Percentiles rank a stretch among this genome's conserved stretches.
Evolutionary conservation across 2,797 vertebrate genomes (phyloP).

Genomic region (Uromys caudimaculatus): DNA sequence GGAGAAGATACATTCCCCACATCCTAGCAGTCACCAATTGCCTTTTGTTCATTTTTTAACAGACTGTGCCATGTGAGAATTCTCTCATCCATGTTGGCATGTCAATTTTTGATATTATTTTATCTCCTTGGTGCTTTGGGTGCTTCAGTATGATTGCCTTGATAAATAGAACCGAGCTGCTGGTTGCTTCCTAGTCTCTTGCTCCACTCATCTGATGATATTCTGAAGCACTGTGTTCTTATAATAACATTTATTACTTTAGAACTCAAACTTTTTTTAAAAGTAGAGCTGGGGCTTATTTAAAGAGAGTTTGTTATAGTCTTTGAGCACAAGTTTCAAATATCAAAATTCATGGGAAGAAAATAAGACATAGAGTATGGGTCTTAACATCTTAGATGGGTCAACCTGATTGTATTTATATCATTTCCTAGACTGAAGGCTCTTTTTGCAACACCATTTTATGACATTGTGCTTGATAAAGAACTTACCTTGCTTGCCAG

Average conservation of each 20-base stretch:
- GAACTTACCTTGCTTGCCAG: not conserved
- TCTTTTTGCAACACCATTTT: constrained; percentile 26
- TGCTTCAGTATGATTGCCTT: not conserved
- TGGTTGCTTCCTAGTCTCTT: not conserved
- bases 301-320: not conserved
- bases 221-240: not conserved
- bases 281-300: no score
- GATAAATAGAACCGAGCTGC: not conserved
- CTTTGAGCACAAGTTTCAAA: not conserved
- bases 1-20: not conserved
- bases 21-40: not conserved
- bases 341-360: not conserved
- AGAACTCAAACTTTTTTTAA: not conserved
- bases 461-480: not conserved
- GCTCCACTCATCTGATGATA: not conserved
- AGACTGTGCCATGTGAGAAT: not conserved
- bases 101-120: not conserved
- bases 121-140: not conserved
- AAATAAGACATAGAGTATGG: not conserved
- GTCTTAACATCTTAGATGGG: not conserved
- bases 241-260: constrained; percentile 7
- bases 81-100: not conserved
- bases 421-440: not conserved
- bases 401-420: not conserved
- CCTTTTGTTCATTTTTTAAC: not conserved